Conservation (phyloP, 53 echinoderm and acorn worm genomes). For the Pentamera pediparva region DNA sequence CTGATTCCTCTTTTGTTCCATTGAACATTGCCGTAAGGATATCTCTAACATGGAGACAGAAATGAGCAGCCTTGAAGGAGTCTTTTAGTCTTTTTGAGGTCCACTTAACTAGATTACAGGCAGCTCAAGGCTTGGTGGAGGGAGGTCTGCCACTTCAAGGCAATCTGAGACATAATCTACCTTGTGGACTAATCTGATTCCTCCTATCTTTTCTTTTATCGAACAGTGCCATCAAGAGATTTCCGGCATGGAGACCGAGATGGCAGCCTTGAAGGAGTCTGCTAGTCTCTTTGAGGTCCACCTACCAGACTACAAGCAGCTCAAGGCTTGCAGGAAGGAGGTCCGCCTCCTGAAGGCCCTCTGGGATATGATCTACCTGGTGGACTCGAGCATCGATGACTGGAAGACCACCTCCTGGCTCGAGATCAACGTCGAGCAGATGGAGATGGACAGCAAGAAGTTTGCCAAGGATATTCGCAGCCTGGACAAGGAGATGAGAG, state of each 20-base stretch:
- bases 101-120: slow-evolving; percentile 84
- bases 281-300: slow-evolving; percentile 96
- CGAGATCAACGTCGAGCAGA: slow-evolving; percentile 99
- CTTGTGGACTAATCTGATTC: no score
- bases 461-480: slow-evolving; percentile 96
- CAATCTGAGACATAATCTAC: slow-evolving; percentile 85
- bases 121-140: slow-evolving; percentile 89
- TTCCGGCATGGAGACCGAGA: slow-evolving; percentile 69
- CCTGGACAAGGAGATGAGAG: slow-evolving; percentile 98
- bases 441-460: slow-evolving; percentile 99
- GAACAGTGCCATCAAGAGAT: slow-evolving; percentile 73
- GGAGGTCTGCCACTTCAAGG: slow-evolving; percentile 83
- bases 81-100: slow-evolving; percentile 95
- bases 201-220: background rate
- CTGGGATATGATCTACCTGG: slow-evolving; percentile 93
- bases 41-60: slow-evolving; percentile 77
- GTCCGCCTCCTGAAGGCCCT: slow-evolving; percentile 79
- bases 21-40: slow-evolving; percentile 61
- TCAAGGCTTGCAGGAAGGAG: slow-evolving; percentile 86
- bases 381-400: slow-evolving; percentile 77
- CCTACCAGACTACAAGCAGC: slow-evolving; percentile 92
- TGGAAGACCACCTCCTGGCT: slow-evolving; percentile 97
- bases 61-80: slow-evolving; percentile 75
- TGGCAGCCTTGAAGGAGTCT: slow-evolving; percentile 76
- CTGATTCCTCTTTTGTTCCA: background rate